phyloP scores from a whole-genome alignment of 2,113 vertebrate genomes.

The Cervus canadensis region DNA sequence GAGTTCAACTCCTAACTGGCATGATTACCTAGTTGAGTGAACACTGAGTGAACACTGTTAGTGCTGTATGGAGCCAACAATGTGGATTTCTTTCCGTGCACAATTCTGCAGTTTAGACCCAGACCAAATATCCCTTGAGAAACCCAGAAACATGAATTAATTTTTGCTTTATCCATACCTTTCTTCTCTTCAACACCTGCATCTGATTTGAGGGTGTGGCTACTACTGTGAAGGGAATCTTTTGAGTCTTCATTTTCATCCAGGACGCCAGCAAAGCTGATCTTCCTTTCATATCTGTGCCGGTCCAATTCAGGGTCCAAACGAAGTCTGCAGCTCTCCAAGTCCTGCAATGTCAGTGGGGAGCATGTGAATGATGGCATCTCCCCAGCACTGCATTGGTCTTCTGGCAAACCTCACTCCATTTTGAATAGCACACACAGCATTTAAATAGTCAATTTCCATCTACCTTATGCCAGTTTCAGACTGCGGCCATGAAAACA shows the following conservation, averaged over 20 bases:
- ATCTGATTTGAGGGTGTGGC: constrained; percentile 98
- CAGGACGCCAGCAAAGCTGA: constrained; percentile 98
- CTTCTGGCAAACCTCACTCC: not conserved
- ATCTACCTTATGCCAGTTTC: not conserved
- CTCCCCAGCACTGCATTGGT: rapidly evolving
- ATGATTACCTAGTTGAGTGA: not conserved
- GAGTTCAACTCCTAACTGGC: not conserved
- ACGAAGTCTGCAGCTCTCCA: constrained; percentile 93
- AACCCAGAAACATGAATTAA: constrained; percentile 46
- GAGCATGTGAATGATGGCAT: not conserved
- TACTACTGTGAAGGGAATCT: constrained; percentile 98
- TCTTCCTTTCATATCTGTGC: constrained; percentile 98
- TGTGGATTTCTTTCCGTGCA: constrained; percentile 45
- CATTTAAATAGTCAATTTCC: not conserved
- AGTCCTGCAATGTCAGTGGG: constrained; percentile 82
- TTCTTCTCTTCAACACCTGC: constrained; percentile 95
- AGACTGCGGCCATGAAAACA: not conserved
- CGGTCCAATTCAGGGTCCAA: constrained; percentile 96
- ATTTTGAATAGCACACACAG: not conserved
- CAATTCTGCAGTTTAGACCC: constrained; percentile 52
- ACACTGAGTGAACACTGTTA: not conserved
- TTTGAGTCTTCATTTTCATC: constrained; percentile 96
- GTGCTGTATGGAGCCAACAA: not conserved
- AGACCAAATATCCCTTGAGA: constrained; percentile 66
- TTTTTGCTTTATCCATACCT: constrained; percentile 80